These are phyloP conservation scores for Merops nubicus DNA, from an alignment of 2,113 vertebrate species.

Conservation along the genomic window DNA sequence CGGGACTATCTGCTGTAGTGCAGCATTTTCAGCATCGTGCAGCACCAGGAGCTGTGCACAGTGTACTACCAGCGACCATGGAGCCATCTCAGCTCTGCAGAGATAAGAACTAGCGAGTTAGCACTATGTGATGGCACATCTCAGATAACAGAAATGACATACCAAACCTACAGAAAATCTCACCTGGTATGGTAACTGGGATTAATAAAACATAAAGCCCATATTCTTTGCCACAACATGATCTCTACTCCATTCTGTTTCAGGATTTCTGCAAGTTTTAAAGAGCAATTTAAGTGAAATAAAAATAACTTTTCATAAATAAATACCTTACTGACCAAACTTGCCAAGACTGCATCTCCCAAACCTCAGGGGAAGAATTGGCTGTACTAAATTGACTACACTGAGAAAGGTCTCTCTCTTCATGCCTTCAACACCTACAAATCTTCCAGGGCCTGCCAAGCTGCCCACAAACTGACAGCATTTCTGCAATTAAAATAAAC, in stretches of 20 bases:
- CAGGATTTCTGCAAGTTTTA: slow-evolving; percentile 54
- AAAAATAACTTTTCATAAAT: slow-evolving; percentile 37
- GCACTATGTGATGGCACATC: not conserved
- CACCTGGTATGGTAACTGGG: not conserved
- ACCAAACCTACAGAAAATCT: not conserved
- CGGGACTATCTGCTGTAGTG: not conserved
- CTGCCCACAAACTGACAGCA: not conserved
- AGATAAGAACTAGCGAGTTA: not conserved
- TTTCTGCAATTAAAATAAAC: slow-evolving; percentile 34
- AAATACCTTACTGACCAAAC: slow-evolving; percentile 29
- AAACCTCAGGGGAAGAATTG: not conserved
- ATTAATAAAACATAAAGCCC: not conserved
- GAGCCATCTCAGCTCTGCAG: not conserved
- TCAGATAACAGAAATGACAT: not conserved
- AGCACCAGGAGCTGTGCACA: not conserved
- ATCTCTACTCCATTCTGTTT: not conserved
- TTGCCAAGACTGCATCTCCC: slow-evolving; percentile 8
- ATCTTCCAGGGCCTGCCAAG: not conserved
- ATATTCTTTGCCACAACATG: not conserved
- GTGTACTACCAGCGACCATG: not conserved
- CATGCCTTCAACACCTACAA: not conserved
- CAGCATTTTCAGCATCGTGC: not conserved
- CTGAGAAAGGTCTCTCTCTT: slow-evolving; percentile 49
- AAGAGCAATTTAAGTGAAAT: slow-evolving; percentile 30
- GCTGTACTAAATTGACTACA: not conserved